Percentiles rank a stretch among this genome's conserved stretches.
Evolutionary conservation across 2,888 invertebrate species (phyloP).

Genomic region (Clistopyga incitator): DNA sequence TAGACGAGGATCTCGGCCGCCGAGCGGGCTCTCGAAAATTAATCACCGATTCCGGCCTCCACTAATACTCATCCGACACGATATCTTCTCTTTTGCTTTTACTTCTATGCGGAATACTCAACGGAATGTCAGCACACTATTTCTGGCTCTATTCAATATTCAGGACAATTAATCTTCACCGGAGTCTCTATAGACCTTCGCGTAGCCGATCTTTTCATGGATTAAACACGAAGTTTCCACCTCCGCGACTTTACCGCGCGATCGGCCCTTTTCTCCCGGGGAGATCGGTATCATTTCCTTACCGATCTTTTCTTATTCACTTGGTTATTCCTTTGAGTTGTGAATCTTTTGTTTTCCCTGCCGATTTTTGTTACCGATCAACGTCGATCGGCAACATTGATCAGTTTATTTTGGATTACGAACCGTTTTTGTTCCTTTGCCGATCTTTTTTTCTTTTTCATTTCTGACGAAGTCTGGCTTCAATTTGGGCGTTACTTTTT

Average conservation of each 20-base stretch:
- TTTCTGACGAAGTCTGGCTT: too few species aligned
- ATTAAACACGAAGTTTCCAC: background rate
- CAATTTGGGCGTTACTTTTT: too few species aligned
- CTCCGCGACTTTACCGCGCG: background rate
- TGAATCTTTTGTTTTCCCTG: too few species aligned
- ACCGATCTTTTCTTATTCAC: background rate
- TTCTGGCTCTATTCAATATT: constrained; percentile 41
- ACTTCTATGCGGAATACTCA: constrained; percentile 21
- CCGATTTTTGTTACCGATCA: too few species aligned
- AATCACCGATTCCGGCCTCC: constrained; percentile 50
- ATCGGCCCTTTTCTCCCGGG: background rate
- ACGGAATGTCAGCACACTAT: constrained; percentile 28
- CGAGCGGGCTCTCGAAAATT: constrained; percentile 34
- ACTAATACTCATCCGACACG: constrained; percentile 54
- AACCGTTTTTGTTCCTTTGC: background rate
- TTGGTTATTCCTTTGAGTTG: too few species aligned
- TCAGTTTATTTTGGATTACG: background rate
- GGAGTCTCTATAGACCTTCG: constrained; percentile 25
- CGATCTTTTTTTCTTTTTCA: too few species aligned
- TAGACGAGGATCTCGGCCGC: background rate
- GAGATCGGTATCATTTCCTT: background rate
- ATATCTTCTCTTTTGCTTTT: constrained; percentile 44
- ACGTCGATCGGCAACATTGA: too few species aligned
- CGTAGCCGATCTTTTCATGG: constrained; percentile 10
- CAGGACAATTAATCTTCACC: constrained; percentile 42